Conservation (phyloP, 2,797 vertebrate species). For the Florisuga fusca region DNA sequence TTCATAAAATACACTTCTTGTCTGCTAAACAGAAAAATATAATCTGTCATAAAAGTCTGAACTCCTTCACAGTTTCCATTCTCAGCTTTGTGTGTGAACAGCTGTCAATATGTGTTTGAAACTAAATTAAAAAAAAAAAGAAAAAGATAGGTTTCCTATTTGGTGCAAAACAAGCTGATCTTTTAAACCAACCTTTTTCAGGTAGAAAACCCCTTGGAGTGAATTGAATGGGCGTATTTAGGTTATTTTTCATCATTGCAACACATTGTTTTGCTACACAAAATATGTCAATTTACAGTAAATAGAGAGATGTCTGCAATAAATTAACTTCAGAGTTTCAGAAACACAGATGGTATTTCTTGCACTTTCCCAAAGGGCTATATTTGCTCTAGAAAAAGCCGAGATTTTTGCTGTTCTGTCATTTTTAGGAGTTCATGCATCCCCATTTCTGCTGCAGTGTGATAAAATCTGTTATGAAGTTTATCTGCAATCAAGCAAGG, state of each 20-base stretch:
- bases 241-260: constrained; percentile 33
- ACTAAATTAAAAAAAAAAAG: neutral
- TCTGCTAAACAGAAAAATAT: neutral
- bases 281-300: constrained; percentile 58
- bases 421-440: constrained; percentile 36
- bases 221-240: neutral
- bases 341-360: constrained; percentile 71
- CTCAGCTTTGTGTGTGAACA: neutral
- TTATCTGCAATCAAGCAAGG: constrained; percentile 19
- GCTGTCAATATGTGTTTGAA: neutral
- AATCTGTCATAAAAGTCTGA: neutral
- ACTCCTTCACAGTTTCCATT: neutral
- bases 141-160: neutral
- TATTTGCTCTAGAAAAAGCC: neutral
- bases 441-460: neutral
- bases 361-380: constrained; percentile 34
- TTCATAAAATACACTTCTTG: neutral
- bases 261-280: constrained; percentile 45
- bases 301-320: constrained; percentile 24
- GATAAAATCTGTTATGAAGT: constrained; percentile 1
- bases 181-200: neutral
- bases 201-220: neutral
- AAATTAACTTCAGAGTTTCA: constrained; percentile 33
- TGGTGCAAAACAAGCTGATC: neutral
- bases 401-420: constrained; percentile 6